These are phyloP conservation scores for Drosophila willistoni DNA, from an alignment of 1,140 invertebrate species.

Conservation along the genomic window DNA sequence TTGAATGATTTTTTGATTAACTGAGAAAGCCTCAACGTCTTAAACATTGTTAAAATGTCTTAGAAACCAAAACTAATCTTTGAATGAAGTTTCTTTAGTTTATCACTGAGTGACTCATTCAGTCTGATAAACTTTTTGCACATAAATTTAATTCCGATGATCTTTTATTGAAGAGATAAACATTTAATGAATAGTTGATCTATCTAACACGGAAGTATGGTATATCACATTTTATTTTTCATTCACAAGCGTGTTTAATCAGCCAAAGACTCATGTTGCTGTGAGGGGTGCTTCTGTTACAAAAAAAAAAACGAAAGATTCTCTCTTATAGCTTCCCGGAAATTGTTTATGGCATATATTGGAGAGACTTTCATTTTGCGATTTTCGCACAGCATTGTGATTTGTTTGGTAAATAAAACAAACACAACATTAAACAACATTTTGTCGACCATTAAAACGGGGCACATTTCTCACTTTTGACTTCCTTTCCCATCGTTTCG, in stretches of 20 bases:
- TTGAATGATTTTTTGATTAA: too few species aligned
- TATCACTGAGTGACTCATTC: too few species aligned
- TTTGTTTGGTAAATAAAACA: conserved; percentile 9
- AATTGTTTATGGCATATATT: conserved; percentile 10
- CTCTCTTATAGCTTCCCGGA: conserved; percentile 11
- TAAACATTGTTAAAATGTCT: too few species aligned
- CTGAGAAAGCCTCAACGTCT: too few species aligned
- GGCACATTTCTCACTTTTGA: conserved; percentile 39
- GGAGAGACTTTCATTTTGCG: conserved; percentile 20
- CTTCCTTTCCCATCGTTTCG: conserved; percentile 67
- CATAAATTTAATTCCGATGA: too few species aligned
- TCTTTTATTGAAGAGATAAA: neutral
- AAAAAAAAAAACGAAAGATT: neutral
- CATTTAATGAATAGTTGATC: neutral
- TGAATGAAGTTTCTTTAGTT: too few species aligned
- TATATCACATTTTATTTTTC: conserved; percentile 1
- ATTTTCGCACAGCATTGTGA: conserved; percentile 30
- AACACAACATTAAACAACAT: conserved; percentile 32
- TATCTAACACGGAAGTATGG: neutral
- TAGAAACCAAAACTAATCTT: too few species aligned
- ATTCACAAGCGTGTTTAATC: conserved; percentile 13
- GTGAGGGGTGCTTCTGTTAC: neutral
- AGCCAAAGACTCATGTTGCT: neutral
- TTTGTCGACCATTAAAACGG: conserved; percentile 52
- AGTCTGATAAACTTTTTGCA: too few species aligned